Conservation (phyloP, 2,113 vertebrate genomes). For the Fregetta grallaria region DNA sequence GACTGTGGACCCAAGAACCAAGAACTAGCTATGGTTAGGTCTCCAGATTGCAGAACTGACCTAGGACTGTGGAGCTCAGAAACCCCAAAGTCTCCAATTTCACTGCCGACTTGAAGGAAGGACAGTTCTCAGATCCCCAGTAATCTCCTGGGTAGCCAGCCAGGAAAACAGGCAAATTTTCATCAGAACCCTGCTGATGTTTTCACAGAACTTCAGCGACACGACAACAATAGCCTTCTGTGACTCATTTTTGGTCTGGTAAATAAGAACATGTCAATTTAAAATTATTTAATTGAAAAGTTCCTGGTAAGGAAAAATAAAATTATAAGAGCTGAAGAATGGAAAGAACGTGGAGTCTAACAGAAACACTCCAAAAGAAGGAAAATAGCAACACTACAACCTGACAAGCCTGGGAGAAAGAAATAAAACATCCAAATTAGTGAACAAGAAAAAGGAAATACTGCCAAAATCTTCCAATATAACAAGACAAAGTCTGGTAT, state of each 20-base stretch:
- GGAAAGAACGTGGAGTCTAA: neutral
- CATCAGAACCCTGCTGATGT: neutral
- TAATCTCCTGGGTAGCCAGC: neutral
- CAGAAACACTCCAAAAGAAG: neutral
- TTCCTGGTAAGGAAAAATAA: neutral
- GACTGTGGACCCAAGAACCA: neutral
- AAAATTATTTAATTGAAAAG: neutral
- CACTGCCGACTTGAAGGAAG: neutral
- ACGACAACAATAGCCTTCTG: neutral
- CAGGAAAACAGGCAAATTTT: neutral
- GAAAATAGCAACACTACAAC: neutral
- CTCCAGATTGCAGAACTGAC: neutral
- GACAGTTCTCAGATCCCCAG: neutral
- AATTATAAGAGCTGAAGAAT: neutral
- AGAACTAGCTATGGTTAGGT: neutral
- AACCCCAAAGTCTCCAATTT: neutral
- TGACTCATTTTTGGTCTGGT: neutral
- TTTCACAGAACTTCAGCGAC: neutral
- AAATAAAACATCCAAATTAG: neutral
- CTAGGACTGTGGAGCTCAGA: neutral
- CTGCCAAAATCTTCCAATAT: neutral
- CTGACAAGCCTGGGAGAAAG: neutral
- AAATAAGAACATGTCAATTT: neutral
- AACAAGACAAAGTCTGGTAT: neutral
- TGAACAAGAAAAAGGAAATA: neutral